A percentile compares a stretch with the other conserved stretches of the same genome.
Evolutionary conservation across 2,113 vertebrate genomes (phyloP).

Genomic region (Choloepus hoffmanni): DNA sequence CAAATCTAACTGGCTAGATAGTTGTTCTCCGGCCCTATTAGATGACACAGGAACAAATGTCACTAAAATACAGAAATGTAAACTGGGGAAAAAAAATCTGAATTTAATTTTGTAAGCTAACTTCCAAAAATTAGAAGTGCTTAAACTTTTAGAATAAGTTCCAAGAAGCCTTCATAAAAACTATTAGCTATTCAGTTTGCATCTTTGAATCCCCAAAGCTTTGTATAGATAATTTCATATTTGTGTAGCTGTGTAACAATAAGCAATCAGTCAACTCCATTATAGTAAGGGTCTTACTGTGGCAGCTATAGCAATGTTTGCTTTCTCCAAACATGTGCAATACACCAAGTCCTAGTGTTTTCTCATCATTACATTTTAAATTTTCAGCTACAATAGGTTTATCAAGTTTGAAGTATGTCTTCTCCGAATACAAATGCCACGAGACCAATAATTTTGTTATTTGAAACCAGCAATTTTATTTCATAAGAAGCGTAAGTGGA

Average conservation of each 20-base stretch:
- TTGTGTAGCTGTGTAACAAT: slow-evolving; percentile 57
- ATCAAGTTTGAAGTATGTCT: slow-evolving; percentile 47
- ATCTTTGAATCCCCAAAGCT: slow-evolving; percentile 67
- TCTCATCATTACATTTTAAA: slow-evolving; percentile 81
- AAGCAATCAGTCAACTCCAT: slow-evolving; percentile 75
- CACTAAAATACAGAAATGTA: background rate
- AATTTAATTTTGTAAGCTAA: slow-evolving; percentile 38
- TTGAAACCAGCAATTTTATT: slow-evolving; percentile 52
- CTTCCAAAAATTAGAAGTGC: slow-evolving; percentile 22
- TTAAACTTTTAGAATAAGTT: slow-evolving; percentile 67
- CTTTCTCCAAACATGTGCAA: slow-evolving; percentile 60
- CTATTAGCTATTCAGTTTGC: slow-evolving; percentile 64
- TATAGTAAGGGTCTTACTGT: slow-evolving; percentile 48
- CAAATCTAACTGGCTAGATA: background rate
- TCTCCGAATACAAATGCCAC: slow-evolving; percentile 66
- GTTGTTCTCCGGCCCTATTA: background rate
- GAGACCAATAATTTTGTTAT: slow-evolving; percentile 57
- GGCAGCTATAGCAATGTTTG: slow-evolving; percentile 56
- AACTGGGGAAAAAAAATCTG: background rate
- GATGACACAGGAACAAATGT: background rate
- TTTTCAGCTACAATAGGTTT: slow-evolving; percentile 69
- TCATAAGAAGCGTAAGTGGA: background rate
- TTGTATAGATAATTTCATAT: slow-evolving; percentile 75
- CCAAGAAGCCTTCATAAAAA: slow-evolving; percentile 18
- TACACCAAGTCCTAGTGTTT: slow-evolving; percentile 58